Evolutionary conservation across 2,113 vertebrate species (phyloP).

Genomic region (Edolisoma coerulescens): DNA sequence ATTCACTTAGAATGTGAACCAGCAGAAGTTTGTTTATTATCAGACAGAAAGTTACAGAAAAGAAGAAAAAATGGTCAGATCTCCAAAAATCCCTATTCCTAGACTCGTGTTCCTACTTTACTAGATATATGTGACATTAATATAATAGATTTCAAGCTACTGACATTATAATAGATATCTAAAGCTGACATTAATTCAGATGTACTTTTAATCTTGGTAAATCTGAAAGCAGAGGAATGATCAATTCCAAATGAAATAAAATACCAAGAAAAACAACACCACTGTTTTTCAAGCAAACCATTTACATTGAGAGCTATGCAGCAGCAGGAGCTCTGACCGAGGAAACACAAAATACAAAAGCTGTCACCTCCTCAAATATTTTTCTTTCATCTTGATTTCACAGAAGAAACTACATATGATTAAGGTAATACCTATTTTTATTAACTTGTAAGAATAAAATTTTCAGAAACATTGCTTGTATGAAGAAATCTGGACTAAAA

Average conservation of each 20-base stretch:
- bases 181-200: conserved; percentile 5
- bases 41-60: background rate
- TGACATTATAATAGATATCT: background rate
- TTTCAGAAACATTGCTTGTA: background rate
- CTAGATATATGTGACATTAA: background rate
- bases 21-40: background rate
- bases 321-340: background rate
- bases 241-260: conserved; percentile 20
- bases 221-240: background rate
- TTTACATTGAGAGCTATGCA: background rate
- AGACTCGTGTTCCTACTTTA: background rate
- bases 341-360: background rate
- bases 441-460: background rate
- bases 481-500: background rate
- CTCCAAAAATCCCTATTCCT: background rate
- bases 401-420: background rate
- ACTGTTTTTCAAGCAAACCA: background rate
- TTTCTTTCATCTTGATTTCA: conserved; percentile 3
- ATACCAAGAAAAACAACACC: background rate
- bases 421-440: conserved; percentile 11
- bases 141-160: background rate
- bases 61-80: background rate
- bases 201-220: conserved; percentile 14
- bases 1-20: background rate
- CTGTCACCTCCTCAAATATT: conserved; percentile 3